phyloP scores from a whole-genome alignment of 2,797 vertebrate genomes.

The Acanthurus leucopareius region DNA sequence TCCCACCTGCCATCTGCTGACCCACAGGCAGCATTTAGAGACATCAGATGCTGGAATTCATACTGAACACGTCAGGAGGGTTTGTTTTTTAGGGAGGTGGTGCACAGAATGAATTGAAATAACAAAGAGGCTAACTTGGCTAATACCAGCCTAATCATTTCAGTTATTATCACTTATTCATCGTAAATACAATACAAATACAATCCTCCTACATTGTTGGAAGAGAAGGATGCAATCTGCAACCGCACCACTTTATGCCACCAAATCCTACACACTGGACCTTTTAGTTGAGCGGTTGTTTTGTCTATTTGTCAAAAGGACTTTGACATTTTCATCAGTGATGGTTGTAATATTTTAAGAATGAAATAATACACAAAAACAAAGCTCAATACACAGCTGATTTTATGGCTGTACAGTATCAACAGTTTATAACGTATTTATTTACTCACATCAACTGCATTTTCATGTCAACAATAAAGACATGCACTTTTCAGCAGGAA shows the following conservation, averaged over 20 bases:
- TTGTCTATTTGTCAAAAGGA: not conserved
- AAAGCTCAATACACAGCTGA: not conserved
- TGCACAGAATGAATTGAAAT: not conserved
- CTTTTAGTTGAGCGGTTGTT: not conserved
- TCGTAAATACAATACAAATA: too few species aligned
- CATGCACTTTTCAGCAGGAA: conserved; percentile 53
- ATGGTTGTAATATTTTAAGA: not conserved
- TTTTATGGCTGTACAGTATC: not conserved
- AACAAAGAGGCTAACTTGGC: not conserved
- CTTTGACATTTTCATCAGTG: not conserved
- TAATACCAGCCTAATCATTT: not conserved
- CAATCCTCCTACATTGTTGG: too few species aligned
- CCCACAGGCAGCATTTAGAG: not conserved
- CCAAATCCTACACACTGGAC: too few species aligned
- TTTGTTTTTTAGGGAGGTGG: not conserved
- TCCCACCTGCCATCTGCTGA: not conserved
- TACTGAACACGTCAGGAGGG: not conserved
- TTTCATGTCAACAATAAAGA: conserved; percentile 31
- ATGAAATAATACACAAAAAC: conserved; percentile 3
- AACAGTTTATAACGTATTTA: conserved; percentile 30
- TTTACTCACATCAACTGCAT: conserved; percentile 27
- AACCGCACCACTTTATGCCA: too few species aligned
- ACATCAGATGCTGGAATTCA: not conserved
- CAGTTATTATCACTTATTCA: not conserved
- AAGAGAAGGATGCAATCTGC: too few species aligned